Evolutionary conservation across 2,888 invertebrate genomes (phyloP).

Genomic region (Argyresthia albistria): DNA sequence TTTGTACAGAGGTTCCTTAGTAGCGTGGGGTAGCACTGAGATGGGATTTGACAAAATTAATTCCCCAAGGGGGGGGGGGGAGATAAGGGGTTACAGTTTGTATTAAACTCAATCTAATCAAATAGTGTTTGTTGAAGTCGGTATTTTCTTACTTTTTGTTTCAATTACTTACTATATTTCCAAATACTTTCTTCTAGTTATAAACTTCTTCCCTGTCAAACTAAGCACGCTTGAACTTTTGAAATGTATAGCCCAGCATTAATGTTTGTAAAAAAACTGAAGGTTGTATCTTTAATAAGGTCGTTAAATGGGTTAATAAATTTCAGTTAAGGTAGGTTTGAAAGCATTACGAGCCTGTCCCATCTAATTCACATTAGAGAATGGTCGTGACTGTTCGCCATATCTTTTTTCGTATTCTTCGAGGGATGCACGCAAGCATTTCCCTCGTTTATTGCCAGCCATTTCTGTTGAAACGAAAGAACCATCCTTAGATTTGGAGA

Average conservation of each 20-base stretch:
- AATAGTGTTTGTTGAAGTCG: too few species aligned
- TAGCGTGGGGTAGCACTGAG: too few species aligned
- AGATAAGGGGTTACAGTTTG: too few species aligned
- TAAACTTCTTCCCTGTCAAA: too few species aligned
- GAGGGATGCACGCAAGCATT: conserved; percentile 50
- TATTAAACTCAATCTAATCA: too few species aligned
- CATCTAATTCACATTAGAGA: conserved; percentile 51
- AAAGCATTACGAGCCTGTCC: conserved; percentile 47
- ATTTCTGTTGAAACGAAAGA: conserved; percentile 31
- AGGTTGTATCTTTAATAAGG: conserved; percentile 38
- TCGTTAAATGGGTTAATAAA: conserved; percentile 37
- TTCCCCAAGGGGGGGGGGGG: too few species aligned
- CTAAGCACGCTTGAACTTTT: too few species aligned
- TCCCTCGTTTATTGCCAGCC: conserved; percentile 44
- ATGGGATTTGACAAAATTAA: too few species aligned
- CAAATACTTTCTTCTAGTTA: too few species aligned
- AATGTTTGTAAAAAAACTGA: conserved; percentile 24
- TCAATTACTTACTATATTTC: too few species aligned
- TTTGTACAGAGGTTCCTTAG: too few species aligned
- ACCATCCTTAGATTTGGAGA: conserved; percentile 10
- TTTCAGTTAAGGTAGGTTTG: conserved; percentile 46
- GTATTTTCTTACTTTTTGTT: too few species aligned
- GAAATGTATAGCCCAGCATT: conserved; percentile 19
- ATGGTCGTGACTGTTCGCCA: conserved; percentile 47
- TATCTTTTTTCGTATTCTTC: conserved; percentile 33